A percentile compares a stretch with the other conserved stretches of the same genome.
phyloP scores from a whole-genome alignment of 2,797 vertebrate genomes.

The Lophius americanus region DNA sequence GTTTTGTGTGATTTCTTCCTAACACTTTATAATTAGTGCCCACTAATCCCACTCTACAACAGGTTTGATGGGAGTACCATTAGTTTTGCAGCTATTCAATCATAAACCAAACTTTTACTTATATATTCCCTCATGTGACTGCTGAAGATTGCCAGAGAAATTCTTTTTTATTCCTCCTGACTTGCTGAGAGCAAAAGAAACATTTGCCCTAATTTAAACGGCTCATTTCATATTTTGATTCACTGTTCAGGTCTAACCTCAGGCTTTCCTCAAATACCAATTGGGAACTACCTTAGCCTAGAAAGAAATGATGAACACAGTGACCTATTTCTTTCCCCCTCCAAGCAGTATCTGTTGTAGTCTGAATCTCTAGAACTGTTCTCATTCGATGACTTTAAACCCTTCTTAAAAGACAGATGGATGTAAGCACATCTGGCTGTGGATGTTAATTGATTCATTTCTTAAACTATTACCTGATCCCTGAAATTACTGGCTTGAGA shows the following conservation, averaged over 20 bases:
- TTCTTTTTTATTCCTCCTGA: constrained; percentile 4
- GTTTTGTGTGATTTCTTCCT: too few relatives aligned
- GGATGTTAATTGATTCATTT: too few relatives aligned
- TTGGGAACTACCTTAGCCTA: constrained; percentile 46
- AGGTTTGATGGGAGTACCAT: too few relatives aligned
- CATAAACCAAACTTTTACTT: constrained; percentile 13
- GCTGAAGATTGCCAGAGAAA: constrained; percentile 28
- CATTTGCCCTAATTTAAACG: constrained; percentile 53
- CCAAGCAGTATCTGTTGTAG: constrained; percentile 13
- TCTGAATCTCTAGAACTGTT: not conserved
- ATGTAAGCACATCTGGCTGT: too few relatives aligned
- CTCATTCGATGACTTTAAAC: too few relatives aligned
- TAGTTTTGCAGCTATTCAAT: not conserved
- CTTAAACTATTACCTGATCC: too few relatives aligned
- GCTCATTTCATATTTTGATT: constrained; percentile 47
- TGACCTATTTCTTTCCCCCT: constrained; percentile 33
- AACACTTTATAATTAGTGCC: too few relatives aligned
- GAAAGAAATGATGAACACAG: constrained; percentile 42
- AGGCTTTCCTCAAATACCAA: constrained; percentile 56
- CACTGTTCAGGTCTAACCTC: constrained; percentile 53
- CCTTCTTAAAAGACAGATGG: too few relatives aligned
- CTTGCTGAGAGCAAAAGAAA: constrained; percentile 18
- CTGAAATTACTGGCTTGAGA: too few relatives aligned
- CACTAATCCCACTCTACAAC: too few relatives aligned
- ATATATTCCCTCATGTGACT: constrained; percentile 5